Base-by-base conservation (phyloP, 2,113 vertebrate species). In the Prionailurus viverrinus region DNA sequence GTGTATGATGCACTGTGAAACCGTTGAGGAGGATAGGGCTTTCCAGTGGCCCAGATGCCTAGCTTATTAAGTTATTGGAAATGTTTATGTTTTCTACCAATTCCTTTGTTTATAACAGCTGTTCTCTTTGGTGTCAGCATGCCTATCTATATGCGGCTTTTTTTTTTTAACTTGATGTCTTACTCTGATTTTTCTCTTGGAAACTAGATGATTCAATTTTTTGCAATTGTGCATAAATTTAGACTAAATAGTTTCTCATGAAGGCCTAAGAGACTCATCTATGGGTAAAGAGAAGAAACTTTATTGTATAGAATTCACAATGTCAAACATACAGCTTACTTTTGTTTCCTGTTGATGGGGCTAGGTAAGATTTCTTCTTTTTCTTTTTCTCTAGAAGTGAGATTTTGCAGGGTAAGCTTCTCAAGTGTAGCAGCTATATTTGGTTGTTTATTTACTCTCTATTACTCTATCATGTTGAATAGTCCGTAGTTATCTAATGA, bases 91-190 rank as follows among this genome's bases (percentile, higher is more conserved):
- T 91, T 95, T 68, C 15, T 45, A 4, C n/a, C 39, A 76, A 41
- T 97, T 81, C 10, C 18, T 95, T 94, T 94, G 19, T 69, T 76
- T 33, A 82, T 29, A 78, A 1, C 27, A 66, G 55, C 13, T 53
- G 21, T 94, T 95, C 55, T 87, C 33, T 86, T 89, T 91, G 27
- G n/a, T 91, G 48, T 94, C 87, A 83, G 11, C 27, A 10, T 84
- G 5, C 23, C 21, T 89, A 15, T 55, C 15, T 87, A 8, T 13
- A 91, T 61, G 4, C 16, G 55, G 11, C 39, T 41, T 81, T 90
- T 95, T 84, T 19, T 86, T 94, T 83, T n/a, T 87, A 69, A 82
- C 33, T 71, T 78, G 82, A 53, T n/a, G 5, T n/a, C 48, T 95
- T 83, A 48, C 69, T 53, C 18, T 71, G 41, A 66, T 36, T 19